Percentiles rank a stretch among this genome's conserved stretches.
phyloP scores from a whole-genome alignment of 2,888 invertebrate species.

The Selenia dentaria region DNA sequence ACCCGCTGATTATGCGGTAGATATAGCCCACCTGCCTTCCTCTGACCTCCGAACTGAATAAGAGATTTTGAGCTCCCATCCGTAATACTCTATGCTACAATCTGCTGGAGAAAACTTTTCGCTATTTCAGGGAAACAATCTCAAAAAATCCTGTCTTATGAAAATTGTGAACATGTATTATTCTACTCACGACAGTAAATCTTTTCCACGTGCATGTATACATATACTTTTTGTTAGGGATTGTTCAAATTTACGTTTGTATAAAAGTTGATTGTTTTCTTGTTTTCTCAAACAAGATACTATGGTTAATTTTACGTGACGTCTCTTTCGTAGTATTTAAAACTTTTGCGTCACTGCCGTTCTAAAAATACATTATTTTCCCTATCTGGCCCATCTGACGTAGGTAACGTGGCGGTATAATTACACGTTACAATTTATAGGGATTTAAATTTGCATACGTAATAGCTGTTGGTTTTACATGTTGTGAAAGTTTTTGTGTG shows the following conservation, averaged over 20 bases:
- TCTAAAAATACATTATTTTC: conserved; percentile 17
- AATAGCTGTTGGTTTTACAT: conserved; percentile 18
- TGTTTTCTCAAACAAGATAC: no score
- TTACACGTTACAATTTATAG: conserved; percentile 7
- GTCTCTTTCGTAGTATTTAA: conserved; percentile 3
- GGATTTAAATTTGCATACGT: conserved; percentile 18
- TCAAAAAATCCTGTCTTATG: conserved; percentile 9
- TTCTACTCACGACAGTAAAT: neutral
- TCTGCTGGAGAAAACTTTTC: conserved; percentile 15
- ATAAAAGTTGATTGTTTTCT: no score
- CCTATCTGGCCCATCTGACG: conserved; percentile 9
- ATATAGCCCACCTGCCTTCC: conserved; percentile 31
- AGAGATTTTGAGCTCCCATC: conserved; percentile 30
- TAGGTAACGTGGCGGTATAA: conserved; percentile 1
- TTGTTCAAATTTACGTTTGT: no score
- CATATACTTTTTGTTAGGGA: no score
- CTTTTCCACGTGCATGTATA: neutral
- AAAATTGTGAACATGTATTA: conserved; percentile 15
- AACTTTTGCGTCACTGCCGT: conserved; percentile 8
- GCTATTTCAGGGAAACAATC: conserved; percentile 19
- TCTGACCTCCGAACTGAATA: conserved; percentile 28
- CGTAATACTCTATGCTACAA: conserved; percentile 13
- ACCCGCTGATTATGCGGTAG: conserved; percentile 37
- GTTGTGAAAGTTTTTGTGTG: conserved; percentile 18
- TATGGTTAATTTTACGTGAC: no score